Base-by-base conservation (phyloP, 2,797 vertebrate genomes). In the Capromys pilorides region DNA sequence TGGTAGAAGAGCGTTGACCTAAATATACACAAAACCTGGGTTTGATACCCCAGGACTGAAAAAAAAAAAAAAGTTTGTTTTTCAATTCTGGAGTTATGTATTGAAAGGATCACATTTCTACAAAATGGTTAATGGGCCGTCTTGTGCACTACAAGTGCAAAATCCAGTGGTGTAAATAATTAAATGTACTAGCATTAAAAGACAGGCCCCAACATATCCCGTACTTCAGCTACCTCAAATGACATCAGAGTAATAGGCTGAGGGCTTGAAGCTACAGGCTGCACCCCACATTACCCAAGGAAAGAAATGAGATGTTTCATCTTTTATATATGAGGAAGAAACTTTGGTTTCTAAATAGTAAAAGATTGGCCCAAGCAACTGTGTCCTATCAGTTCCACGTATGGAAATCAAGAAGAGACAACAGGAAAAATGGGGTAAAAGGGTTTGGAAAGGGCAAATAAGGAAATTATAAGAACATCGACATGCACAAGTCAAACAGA, bases 401-500 rank as follows among this genome's bases (percentile, higher is more conserved):
- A 93, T 85, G 82, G 89, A 49, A 73, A 97, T 75, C 91, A 71
- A 92, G n/a, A 97, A 95, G 45, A 79, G 21, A 61, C 45, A 96
- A 91, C 39, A 97, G 91, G 82, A 94, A 95, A 96, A 91, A 88
- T 24, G 18, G 93, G 86, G 13, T 33, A 75, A 92, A 97, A 93
- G 51, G 41, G 28, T 21, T 54, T 91, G 81, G 6, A 2, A 90
- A 92, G 45, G 21, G 75, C 81, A 97, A 95, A 39, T 81, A 69
- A 59, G 16, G 0, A 78, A 24, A 6, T 94, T 97, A 94, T 95
- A 97, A 97, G 96, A 98, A 97, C 97, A 97, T 96, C 95, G 97
- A 96, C 96, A 95, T 96, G 96, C 24, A 82, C 82, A 96, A 97
- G 94, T 97, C 94, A 97, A 96, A 95, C 90, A 96, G 96, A 97